Conservation (phyloP, 2,113 vertebrate species). For the Myrmecobius fasciatus region DNA sequence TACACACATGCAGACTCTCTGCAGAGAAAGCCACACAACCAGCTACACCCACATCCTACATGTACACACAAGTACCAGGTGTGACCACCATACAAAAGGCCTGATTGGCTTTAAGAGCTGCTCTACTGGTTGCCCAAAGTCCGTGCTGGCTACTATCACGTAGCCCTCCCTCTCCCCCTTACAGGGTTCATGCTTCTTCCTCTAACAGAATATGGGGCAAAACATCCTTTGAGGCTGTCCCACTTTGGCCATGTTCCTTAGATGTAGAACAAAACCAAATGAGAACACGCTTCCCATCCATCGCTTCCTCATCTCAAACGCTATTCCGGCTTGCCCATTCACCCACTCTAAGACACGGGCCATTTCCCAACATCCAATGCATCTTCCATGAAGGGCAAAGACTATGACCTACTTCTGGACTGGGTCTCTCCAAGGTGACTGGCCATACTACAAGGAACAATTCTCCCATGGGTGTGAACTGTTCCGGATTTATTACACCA, state of each 20-base stretch:
- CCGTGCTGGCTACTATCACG: background rate
- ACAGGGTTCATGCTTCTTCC: background rate
- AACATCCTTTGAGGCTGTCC: background rate
- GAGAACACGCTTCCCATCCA: background rate
- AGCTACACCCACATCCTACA: background rate
- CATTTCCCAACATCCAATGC: background rate
- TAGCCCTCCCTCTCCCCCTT: no score
- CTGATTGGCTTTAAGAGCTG: no score
- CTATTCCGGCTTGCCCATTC: background rate
- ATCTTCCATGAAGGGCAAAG: background rate
- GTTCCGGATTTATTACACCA: background rate
- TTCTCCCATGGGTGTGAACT: background rate
- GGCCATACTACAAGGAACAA: background rate
- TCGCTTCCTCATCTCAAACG: background rate
- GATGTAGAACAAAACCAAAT: background rate
- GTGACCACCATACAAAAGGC: background rate
- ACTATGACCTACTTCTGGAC: background rate
- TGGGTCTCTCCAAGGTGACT: background rate
- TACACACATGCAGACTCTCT: background rate
- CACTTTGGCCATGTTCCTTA: background rate
- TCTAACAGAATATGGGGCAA: background rate
- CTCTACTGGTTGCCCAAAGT: no score
- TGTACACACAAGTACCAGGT: background rate
- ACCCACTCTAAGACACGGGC: background rate
- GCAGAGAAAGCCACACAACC: background rate